Conservation (phyloP, 2,888 invertebrate species). For the Eremobia ochroleuca region DNA sequence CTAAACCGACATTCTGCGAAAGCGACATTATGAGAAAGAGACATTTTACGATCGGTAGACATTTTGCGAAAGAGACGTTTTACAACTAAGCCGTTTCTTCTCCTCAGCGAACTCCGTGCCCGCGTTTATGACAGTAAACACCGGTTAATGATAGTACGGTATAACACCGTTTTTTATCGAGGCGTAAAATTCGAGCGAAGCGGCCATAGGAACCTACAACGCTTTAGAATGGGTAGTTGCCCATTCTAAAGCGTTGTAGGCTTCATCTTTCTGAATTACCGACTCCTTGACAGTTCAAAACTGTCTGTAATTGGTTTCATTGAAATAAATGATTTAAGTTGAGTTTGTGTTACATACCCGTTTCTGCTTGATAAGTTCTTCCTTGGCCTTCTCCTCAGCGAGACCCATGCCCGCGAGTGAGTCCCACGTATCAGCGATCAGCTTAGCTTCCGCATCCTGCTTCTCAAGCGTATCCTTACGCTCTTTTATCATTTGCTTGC, state of each 20-base stretch:
- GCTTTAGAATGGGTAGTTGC: not conserved
- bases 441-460: conserved; percentile 67
- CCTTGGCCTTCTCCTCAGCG: conserved; percentile 71
- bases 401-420: conserved; percentile 77
- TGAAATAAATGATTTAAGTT: not conserved
- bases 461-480: conserved; percentile 67
- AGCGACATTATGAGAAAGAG: too few relatives aligned
- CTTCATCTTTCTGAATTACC: not conserved
- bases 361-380: conserved; percentile 74
- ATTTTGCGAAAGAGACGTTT: too few relatives aligned
- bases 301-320: not conserved
- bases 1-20: too few relatives aligned
- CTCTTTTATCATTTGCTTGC: conserved; percentile 75
- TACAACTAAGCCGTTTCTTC: too few relatives aligned
- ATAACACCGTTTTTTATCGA: too few relatives aligned
- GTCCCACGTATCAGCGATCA: conserved; percentile 80
- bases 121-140: conserved; percentile 18
- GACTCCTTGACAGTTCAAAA: not conserved
- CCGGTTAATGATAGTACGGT: too few relatives aligned
- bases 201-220: too few relatives aligned
- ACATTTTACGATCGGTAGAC: too few relatives aligned
- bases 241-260: too few relatives aligned
- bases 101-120: conserved; percentile 75
- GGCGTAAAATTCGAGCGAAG: too few relatives aligned
- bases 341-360: conserved; percentile 72